Conservation (phyloP, 2,888 invertebrate species). For the Drosophila acutilabella region DNA sequence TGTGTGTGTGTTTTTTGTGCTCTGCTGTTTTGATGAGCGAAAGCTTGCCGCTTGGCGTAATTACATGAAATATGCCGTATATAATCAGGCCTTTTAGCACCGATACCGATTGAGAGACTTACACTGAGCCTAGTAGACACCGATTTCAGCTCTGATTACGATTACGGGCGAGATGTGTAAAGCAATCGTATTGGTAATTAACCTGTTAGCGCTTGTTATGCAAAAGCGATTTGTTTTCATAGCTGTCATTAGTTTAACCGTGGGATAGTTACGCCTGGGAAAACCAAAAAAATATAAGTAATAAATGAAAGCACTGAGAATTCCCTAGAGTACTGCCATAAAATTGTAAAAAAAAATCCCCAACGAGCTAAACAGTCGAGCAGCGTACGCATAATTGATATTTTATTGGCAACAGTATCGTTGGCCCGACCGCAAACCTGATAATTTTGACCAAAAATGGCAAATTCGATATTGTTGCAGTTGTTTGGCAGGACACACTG, state of each 20-base stretch:
- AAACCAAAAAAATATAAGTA: neutral
- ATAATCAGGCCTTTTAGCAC: conserved; percentile 70
- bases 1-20: conserved; percentile 20
- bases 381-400: conserved; percentile 63
- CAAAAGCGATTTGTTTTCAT: conserved; percentile 52
- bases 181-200: conserved; percentile 73
- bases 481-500: conserved; percentile 22
- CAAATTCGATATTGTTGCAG: conserved; percentile 73
- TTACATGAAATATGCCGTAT: conserved; percentile 66
- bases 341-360: neutral
- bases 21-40: conserved; percentile 27
- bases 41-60: conserved; percentile 56
- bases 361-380: neutral
- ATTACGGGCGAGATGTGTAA: conserved; percentile 40
- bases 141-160: conserved; percentile 26
- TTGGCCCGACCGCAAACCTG: conserved; percentile 57
- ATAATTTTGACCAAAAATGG: conserved; percentile 79
- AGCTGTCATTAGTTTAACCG: conserved; percentile 53
- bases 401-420: conserved; percentile 74
- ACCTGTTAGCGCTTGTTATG: conserved; percentile 78
- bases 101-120: conserved; percentile 68
- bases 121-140: neutral
- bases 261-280: conserved; percentile 57
- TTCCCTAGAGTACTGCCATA: conserved; percentile 13
- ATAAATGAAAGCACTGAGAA: neutral